Evolutionary conservation across 1,140 invertebrate species (phyloP).

Genomic region (Brachionus angularis): DNA sequence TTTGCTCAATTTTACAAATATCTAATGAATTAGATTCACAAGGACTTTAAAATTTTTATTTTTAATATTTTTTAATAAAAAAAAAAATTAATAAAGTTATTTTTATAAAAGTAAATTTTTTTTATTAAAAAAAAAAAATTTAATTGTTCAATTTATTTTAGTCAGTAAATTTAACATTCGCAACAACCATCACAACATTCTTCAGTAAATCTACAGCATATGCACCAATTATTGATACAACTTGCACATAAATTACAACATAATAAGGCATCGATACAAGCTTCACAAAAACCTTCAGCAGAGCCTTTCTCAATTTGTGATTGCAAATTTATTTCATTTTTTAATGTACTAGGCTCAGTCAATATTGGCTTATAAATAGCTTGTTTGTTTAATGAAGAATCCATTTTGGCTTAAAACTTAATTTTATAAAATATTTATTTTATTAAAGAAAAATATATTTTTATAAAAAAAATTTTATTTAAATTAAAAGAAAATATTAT

Average conservation of each 20-base stretch:
- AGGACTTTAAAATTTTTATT: slow-evolving; percentile 21
- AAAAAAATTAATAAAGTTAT: not conserved
- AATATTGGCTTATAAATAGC: not conserved
- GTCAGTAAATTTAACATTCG: no score
- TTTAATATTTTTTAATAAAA: no score
- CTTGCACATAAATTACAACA: not conserved
- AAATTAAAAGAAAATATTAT: not conserved
- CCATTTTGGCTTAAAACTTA: not conserved
- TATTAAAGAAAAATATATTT: not conserved
- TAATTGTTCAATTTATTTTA: not conserved
- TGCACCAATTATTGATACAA: not conserved
- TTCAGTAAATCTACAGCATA: not conserved
- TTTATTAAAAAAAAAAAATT: not conserved
- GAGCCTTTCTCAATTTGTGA: not conserved
- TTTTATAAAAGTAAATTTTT: not conserved
- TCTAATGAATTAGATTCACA: slow-evolving; percentile 28
- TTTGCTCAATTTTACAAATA: slow-evolving; percentile 7
- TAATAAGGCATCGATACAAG: not conserved
- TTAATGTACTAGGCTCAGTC: not conserved
- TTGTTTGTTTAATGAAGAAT: not conserved
- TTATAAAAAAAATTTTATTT: no score
- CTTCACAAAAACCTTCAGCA: not conserved
- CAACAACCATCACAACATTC: not conserved
- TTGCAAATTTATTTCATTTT: not conserved
- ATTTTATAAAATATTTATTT: not conserved